A percentile compares a stretch with the other conserved stretches of the same genome.
Evolutionary conservation across 2,113 vertebrate species (phyloP).

Genomic region (Cebus imitator): DNA sequence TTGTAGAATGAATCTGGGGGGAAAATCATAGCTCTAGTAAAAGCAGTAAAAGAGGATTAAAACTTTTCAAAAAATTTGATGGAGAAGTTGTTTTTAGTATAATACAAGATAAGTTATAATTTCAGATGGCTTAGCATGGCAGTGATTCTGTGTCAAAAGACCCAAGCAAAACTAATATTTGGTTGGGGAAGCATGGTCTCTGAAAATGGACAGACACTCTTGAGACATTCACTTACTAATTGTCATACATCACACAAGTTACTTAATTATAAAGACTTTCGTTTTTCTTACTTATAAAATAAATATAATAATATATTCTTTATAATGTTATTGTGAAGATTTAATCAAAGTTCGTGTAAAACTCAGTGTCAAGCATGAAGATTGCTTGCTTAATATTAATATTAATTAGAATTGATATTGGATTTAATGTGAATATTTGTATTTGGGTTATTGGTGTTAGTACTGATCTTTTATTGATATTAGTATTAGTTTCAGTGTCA

Average conservation of each 20-base stretch:
- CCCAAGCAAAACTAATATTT: background rate
- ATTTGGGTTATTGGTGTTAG: background rate
- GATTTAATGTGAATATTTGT: background rate
- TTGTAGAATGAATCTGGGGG: background rate
- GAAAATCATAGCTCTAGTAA: background rate
- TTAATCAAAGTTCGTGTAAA: background rate
- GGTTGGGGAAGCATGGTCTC: background rate
- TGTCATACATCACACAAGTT: background rate
- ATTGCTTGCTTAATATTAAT: background rate
- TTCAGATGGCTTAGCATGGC: background rate
- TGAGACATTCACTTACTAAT: background rate
- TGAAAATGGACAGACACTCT: background rate
- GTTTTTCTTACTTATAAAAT: background rate
- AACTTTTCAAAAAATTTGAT: conserved; percentile 18
- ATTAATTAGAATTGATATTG: background rate
- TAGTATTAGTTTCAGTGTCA: background rate
- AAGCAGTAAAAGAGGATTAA: conserved; percentile 12
- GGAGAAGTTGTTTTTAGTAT: background rate
- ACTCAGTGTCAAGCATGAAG: background rate
- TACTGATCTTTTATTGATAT: background rate
- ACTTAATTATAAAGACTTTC: background rate
- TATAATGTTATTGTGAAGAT: background rate
- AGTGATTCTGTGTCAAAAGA: background rate
- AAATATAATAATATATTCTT: background rate
- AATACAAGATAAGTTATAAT: background rate